phyloP scores from a whole-genome alignment of 2,113 vertebrate genomes.

The Python bivittatus region DNA sequence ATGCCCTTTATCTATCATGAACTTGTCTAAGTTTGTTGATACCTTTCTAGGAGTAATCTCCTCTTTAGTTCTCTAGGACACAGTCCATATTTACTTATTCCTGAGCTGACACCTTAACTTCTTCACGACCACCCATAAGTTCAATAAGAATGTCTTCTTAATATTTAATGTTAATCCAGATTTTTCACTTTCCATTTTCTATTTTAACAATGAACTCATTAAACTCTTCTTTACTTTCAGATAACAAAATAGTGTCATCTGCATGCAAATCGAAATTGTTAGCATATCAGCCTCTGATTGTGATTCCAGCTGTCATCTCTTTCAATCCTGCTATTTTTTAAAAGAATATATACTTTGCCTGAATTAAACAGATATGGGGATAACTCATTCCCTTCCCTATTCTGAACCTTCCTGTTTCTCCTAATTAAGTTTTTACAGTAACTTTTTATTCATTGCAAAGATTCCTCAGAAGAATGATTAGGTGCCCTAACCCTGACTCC shows the following conservation, averaged over 20 bases:
- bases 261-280: background rate
- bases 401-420: background rate
- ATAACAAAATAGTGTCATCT: background rate
- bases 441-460: background rate
- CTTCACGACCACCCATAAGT: background rate
- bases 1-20: background rate
- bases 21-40: background rate
- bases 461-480: background rate
- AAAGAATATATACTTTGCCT: background rate
- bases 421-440: background rate
- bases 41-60: background rate
- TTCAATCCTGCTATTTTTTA: background rate
- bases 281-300: background rate
- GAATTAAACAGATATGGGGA: background rate
- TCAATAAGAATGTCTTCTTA: background rate
- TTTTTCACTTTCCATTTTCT: background rate
- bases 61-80: background rate
- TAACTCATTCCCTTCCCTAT: background rate
- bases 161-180: background rate
- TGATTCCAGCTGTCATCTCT: background rate
- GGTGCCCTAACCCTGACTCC: background rate
- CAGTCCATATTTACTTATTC: background rate
- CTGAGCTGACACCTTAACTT: background rate
- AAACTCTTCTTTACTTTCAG: background rate
- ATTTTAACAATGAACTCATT: background rate